Conservation (phyloP, 2,113 vertebrate genomes). For the Psammodynastes pulverulentus region DNA sequence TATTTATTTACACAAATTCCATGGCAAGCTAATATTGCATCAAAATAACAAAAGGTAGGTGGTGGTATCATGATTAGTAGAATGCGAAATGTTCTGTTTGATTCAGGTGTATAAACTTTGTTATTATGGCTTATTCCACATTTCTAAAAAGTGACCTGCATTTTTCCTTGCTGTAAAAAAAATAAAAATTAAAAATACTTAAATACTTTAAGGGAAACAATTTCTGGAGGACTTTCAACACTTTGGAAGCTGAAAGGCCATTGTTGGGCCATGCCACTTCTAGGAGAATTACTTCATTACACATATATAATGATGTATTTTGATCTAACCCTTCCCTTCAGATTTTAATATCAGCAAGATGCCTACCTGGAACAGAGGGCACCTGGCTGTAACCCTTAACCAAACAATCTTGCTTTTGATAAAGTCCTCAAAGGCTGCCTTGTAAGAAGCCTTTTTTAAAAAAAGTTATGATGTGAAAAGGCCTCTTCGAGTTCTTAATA, state of each 20-base stretch:
- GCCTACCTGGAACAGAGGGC: conserved; percentile 13
- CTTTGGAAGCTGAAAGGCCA: neutral
- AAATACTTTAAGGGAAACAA: too few relatives aligned
- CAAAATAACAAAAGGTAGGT: neutral
- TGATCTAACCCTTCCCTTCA: neutral
- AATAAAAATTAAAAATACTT: neutral
- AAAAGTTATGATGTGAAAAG: conserved; percentile 36
- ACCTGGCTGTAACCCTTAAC: conserved; percentile 37
- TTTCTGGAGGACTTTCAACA: conserved; percentile 5
- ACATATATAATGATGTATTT: conserved; percentile 11
- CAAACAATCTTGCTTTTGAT: conserved; percentile 43
- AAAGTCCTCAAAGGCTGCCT: conserved; percentile 26
- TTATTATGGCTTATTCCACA: neutral
- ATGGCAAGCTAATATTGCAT: neutral
- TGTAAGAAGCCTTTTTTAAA: conserved; percentile 23
- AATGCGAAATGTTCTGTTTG: neutral
- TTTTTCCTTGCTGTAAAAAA: neutral
- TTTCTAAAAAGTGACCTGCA: neutral
- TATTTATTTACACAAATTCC: neutral
- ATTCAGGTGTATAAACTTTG: neutral
- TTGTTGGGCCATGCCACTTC: conserved; percentile 8
- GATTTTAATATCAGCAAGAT: conserved; percentile 28
- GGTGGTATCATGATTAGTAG: neutral
- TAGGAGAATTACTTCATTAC: neutral
- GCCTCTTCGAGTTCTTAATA: conserved; percentile 6